Conservation (phyloP, 2,888 invertebrate genomes). For the Ochropleura leucogaster region DNA sequence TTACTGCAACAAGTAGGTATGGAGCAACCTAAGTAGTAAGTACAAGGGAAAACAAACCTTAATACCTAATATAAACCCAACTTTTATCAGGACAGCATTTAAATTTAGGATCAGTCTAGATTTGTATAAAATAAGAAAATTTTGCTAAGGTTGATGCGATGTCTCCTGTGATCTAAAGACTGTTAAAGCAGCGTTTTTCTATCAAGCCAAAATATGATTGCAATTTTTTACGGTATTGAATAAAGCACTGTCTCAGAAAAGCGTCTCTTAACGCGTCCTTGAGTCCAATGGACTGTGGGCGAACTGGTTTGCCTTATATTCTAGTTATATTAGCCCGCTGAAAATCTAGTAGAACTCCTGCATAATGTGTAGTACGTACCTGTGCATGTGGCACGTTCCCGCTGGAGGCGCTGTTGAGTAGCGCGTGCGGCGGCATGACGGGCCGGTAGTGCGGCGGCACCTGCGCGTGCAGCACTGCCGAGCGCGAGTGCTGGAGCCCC, state of each 20-base stretch:
- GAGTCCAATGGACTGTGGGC: too few relatives aligned
- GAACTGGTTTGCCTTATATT: too few relatives aligned
- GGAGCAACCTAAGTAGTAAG: background rate
- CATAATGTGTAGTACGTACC: conserved; percentile 69
- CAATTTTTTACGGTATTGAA: background rate
- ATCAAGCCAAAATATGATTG: too few relatives aligned
- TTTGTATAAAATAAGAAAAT: background rate
- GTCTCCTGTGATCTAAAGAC: background rate
- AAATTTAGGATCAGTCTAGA: too few relatives aligned
- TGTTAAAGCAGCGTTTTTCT: background rate
- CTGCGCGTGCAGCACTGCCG: conserved; percentile 93
- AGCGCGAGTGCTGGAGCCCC: conserved; percentile 92
- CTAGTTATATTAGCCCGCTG: too few relatives aligned
- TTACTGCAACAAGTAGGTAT: background rate
- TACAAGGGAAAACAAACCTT: background rate
- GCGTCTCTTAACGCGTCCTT: too few relatives aligned
- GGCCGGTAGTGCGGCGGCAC: conserved; percentile 89
- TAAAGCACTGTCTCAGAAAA: too few relatives aligned
- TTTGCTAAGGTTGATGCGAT: background rate
- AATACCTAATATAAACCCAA: too few relatives aligned
- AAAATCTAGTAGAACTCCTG: too few relatives aligned
- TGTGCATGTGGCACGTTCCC: conserved; percentile 91
- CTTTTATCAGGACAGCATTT: too few relatives aligned
- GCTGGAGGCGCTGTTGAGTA: conserved; percentile 91
- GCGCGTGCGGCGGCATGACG: conserved; percentile 85